phyloP scores from a whole-genome alignment of 2,113 vertebrate species.

The Falcunculus frontatus region DNA sequence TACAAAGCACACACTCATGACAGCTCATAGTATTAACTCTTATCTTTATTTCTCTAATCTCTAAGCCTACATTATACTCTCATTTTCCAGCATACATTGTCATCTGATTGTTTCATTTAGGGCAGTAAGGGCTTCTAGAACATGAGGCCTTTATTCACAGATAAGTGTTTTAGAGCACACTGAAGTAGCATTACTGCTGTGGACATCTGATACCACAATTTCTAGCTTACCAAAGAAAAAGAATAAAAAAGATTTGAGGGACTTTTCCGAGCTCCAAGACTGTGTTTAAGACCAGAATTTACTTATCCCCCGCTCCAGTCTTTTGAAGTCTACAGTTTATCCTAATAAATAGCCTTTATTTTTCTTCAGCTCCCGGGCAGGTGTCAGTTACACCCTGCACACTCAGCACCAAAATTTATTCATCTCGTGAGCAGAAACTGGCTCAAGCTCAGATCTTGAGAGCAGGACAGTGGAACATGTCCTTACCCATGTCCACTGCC shows the following conservation, averaged over 20 bases:
- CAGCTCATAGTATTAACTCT: not conserved
- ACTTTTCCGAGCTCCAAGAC: not conserved
- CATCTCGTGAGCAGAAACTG: accelerated
- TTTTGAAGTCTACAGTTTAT: not conserved
- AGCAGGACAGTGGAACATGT: not conserved
- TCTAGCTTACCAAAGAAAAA: not conserved
- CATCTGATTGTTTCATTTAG: not conserved
- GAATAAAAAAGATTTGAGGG: not conserved
- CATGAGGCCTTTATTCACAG: not conserved
- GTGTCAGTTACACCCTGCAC: not conserved
- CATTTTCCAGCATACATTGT: not conserved
- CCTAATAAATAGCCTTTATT: not conserved
- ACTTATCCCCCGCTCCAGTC: not conserved
- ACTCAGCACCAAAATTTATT: not conserved
- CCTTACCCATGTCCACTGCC: not conserved
- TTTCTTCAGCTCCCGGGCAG: not conserved
- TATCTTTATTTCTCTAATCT: not conserved
- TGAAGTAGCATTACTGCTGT: not conserved
- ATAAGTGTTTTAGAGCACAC: not conserved
- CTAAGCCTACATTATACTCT: not conserved
- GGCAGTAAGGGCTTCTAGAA: not conserved
- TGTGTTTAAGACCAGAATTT: not conserved
- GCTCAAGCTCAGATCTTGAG: not conserved
- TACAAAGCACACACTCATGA: not conserved
- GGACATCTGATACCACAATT: not conserved